Percentiles rank a stretch among this genome's conserved stretches.
Evolutionary conservation across 2,888 invertebrate species (phyloP).

Genomic region (Thyatira batis): DNA sequence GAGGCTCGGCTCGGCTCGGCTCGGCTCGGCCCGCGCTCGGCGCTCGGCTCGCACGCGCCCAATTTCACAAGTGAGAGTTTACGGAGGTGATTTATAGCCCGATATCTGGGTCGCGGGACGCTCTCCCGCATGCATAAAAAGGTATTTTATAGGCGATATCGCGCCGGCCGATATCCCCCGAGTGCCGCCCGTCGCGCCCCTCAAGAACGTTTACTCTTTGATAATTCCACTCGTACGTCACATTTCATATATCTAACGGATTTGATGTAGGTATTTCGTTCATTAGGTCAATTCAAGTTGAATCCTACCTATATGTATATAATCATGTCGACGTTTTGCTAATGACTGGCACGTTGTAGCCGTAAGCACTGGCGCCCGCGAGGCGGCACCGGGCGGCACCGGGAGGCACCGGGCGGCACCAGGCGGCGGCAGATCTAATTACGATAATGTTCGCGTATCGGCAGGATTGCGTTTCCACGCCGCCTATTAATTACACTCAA

Average conservation of each 20-base stretch:
- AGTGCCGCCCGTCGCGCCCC: conserved; percentile 4
- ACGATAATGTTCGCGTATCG: background rate
- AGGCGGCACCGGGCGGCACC: background rate
- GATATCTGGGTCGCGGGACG: conserved; percentile 33
- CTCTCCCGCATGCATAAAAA: conserved; percentile 41
- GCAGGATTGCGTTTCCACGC: background rate
- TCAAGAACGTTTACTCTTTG: background rate
- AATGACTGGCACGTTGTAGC: background rate
- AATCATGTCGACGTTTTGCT: background rate
- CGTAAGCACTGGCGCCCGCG: background rate
- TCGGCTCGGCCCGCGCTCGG: too few species aligned
- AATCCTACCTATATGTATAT: background rate
- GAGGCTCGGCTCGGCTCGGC: too few species aligned
- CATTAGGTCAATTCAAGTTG: background rate
- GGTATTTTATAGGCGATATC: conserved; percentile 34
- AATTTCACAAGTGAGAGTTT: conserved; percentile 32
- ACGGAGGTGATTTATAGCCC: conserved; percentile 41
- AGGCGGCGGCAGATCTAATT: background rate
- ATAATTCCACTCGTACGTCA: background rate
- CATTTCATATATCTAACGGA: background rate
- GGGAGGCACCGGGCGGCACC: background rate
- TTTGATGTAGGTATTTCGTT: background rate
- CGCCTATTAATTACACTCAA: background rate
- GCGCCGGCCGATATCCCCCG: conserved; percentile 3
- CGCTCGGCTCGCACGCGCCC: conserved; percentile 10